Conservation (phyloP, 2,113 vertebrate species). For the Gobiocypris rarus region DNA sequence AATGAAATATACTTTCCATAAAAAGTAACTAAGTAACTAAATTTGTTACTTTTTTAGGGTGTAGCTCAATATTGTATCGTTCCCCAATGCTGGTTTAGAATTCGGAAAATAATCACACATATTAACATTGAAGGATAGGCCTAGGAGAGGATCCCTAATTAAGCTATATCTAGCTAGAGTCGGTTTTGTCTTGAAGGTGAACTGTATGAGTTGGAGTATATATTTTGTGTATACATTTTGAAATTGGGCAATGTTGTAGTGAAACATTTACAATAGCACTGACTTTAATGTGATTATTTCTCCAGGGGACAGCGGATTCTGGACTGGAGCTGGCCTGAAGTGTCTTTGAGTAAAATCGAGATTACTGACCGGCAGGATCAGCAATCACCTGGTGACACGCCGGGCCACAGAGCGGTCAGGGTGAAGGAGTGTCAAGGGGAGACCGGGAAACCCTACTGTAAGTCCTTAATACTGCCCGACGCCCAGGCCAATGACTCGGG, state of each 20-base stretch:
- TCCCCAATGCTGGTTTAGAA: no score
- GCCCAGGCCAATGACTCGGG: slow-evolving; percentile 84
- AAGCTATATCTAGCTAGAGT: background rate
- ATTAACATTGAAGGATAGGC: background rate
- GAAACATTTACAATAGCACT: background rate
- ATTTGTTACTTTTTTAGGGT: no score
- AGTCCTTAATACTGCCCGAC: slow-evolving; percentile 80
- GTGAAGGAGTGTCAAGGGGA: slow-evolving; percentile 87
- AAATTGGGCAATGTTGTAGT: background rate
- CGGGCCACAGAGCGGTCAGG: slow-evolving; percentile 59
- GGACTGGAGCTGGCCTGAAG: slow-evolving; percentile 91
- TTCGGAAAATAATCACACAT: background rate
- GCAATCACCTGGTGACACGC: slow-evolving; percentile 38
- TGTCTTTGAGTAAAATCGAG: slow-evolving; percentile 76
- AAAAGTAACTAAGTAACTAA: no score
- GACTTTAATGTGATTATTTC: slow-evolving; percentile 12
- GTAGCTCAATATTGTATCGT: no score
- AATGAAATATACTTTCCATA: no score
- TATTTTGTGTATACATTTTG: background rate
- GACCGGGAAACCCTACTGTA: slow-evolving; percentile 85
- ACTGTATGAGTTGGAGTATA: background rate
- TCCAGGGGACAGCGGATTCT: slow-evolving; percentile 89
- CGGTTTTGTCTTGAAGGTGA: background rate
- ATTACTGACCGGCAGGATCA: slow-evolving; percentile 68
- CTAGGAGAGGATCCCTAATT: background rate